Percentiles rank a stretch among this genome's conserved stretches.
Evolutionary conservation across 2,888 invertebrate genomes (phyloP).

Genomic region (Desoria tigrina): DNA sequence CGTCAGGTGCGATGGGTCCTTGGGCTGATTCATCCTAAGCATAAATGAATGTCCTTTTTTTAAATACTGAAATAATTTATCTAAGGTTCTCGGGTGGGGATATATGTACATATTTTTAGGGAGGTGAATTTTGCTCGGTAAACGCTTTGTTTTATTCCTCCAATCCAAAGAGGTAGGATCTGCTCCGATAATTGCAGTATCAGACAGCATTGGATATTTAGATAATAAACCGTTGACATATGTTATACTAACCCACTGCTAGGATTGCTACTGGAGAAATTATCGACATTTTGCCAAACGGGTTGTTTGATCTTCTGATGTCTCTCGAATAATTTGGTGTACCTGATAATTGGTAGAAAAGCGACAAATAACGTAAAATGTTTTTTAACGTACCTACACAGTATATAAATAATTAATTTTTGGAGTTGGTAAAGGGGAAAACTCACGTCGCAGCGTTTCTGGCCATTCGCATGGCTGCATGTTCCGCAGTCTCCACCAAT

Average conservation of each 20-base stretch:
- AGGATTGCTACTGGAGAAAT: not conserved
- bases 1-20: slow-evolving; percentile 22
- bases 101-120: too few relatives aligned
- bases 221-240: too few relatives aligned
- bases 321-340: slow-evolving; percentile 41
- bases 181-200: too few relatives aligned
- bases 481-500: slow-evolving; percentile 31
- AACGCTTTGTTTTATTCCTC: too few relatives aligned
- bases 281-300: slow-evolving; percentile 33
- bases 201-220: too few relatives aligned
- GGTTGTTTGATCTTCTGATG: slow-evolving; percentile 28
- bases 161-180: too few relatives aligned
- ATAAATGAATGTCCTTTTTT: slow-evolving; percentile 1
- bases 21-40: not conserved
- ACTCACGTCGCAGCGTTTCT: slow-evolving; percentile 30
- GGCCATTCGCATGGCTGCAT: slow-evolving; percentile 28
- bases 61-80: too few relatives aligned
- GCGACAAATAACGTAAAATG: not conserved
- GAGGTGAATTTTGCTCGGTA: too few relatives aligned
- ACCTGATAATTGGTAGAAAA: slow-evolving; percentile 3
- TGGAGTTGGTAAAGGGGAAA: not conserved
- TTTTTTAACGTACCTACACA: not conserved
- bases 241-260: not conserved
- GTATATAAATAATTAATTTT: not conserved
- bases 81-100: too few relatives aligned